phyloP scores from a whole-genome alignment of 2,797 vertebrate species.

The Sparidentex hasta region DNA sequence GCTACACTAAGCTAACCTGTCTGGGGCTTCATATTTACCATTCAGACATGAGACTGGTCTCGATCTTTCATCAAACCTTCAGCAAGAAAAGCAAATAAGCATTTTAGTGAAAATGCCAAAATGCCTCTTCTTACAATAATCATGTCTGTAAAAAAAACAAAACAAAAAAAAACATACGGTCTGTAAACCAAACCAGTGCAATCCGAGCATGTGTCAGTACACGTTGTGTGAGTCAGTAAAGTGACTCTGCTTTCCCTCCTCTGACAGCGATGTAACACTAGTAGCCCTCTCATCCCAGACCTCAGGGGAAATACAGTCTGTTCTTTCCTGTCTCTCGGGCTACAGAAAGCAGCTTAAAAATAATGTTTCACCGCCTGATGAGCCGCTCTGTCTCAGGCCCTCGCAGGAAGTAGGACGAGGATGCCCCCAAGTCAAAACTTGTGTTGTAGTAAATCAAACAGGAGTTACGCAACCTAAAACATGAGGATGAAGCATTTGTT shows the following conservation, averaged over 20 bases:
- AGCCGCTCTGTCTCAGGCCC: constrained; percentile 32
- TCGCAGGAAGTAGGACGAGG: constrained; percentile 56
- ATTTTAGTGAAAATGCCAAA: not conserved
- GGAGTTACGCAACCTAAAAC: constrained; percentile 33
- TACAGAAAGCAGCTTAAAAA: constrained; percentile 57
- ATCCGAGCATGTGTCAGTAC: not conserved
- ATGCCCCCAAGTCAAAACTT: constrained; percentile 53
- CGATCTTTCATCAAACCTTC: not conserved
- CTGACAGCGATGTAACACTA: constrained; percentile 55
- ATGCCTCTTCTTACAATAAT: not conserved
- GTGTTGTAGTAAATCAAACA: constrained; percentile 30
- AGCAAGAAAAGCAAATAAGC: not conserved
- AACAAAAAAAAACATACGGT: not conserved
- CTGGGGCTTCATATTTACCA: not conserved
- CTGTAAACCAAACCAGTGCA: not conserved
- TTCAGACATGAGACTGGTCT: not conserved
- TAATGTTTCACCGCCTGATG: constrained; percentile 48
- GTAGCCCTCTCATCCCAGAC: constrained; percentile 49
- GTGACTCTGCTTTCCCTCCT: constrained; percentile 23
- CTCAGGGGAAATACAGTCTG: constrained; percentile 46
- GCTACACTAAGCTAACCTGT: not conserved
- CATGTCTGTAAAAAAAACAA: not conserved
- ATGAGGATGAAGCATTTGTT: not conserved
- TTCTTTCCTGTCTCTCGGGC: constrained; percentile 43
- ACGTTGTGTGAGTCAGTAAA: constrained; percentile 35